A percentile compares a stretch with the other conserved stretches of the same genome.
Evolutionary conservation across 2,113 vertebrate species (phyloP).

Genomic region (Dasyprocta punctata): DNA sequence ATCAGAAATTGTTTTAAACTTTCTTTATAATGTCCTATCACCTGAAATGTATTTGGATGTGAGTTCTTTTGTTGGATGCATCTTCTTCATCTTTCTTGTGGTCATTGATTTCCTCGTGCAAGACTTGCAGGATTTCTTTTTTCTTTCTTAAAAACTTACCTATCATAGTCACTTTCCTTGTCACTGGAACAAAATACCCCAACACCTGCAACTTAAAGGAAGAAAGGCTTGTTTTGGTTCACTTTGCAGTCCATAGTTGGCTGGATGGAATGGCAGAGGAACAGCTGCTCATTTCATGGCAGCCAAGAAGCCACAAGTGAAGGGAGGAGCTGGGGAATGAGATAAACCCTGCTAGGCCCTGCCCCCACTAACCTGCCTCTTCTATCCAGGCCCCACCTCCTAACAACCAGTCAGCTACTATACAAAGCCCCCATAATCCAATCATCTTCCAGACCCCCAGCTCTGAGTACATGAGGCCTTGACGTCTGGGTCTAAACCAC

Average conservation of each 20-base stretch:
- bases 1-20: not conserved
- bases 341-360: not conserved
- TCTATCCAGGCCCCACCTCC: not conserved
- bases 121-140: not conserved
- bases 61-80: not conserved
- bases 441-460: not conserved
- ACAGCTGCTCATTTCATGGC: not conserved
- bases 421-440: not conserved
- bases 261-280: not conserved
- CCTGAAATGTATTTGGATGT: not conserved
- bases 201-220: not conserved
- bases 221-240: not conserved
- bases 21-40: not conserved
- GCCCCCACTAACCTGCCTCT: not conserved
- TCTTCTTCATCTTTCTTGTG: not conserved
- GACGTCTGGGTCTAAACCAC: not conserved
- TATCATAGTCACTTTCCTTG: not conserved
- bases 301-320: not conserved
- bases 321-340: not conserved
- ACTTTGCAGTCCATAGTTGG: not conserved
- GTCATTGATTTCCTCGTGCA: constrained; percentile 7
- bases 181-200: not conserved
- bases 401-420: not conserved
- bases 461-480: not conserved
- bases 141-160: not conserved